Base-by-base conservation (phyloP, 2,113 vertebrate species). In the Smithornis capensis region DNA sequence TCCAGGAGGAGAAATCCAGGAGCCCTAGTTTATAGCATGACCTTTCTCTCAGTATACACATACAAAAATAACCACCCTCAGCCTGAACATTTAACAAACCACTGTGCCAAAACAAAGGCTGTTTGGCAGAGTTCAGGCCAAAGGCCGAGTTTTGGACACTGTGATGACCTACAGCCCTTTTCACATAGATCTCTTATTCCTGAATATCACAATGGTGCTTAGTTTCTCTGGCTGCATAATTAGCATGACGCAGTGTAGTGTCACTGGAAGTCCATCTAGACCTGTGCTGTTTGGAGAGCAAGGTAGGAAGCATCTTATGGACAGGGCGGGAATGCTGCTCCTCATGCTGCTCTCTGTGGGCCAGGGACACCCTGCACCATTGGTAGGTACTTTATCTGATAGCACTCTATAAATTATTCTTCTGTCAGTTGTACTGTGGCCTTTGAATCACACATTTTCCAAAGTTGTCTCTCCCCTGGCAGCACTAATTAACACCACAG, bases 221-320 rank as follows among this genome's bases (percentile, higher is more conserved):
- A 27, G 21, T 55, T 69, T 38, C 21, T 52, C 11, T 28, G 52
- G 18, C 56, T 83, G 57, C 27, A 81, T 8, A 63, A 81, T 10
- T 2, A 62, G 25, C 1, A 0, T 13, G 44, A 69, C 14, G 25
- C 19, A 52, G 18, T 1, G 12, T 4, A 33, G 35, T 7, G 12
- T 52, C 85, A 57, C 25, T 1, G 45, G 11, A 53, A 77, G 40
- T 19, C 38, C 52, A 42, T 5, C 70, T 3, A 12, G 7, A 59
- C 10, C 16, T 22, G 35, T 42, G 38, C 0, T 85, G n/a, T 38
- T 65, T 35, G 24, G 37, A 70, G 40, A 11, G 44, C 38, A 63
- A n/a, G 40, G 38, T 3, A 71, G 67, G n/a, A 49, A 83, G 21
- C 31, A 44, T 38, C 29, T 42, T 5, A 40, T 0, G 21, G 70